Conservation (phyloP, 1,140 invertebrate species). For the Zaprionus lachaisei region DNA sequence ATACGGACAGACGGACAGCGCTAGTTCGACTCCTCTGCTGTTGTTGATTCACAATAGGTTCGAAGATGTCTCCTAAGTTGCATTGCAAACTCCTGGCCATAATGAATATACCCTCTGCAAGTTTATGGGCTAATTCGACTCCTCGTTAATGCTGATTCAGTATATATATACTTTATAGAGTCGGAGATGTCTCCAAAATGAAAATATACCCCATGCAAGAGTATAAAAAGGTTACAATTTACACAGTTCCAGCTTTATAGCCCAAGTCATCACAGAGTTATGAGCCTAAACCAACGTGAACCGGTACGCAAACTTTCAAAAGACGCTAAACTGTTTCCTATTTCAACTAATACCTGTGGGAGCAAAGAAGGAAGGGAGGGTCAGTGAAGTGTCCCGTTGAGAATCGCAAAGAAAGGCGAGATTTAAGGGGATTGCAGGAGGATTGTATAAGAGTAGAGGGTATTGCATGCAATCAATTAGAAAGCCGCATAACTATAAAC, state of each 20-base stretch:
- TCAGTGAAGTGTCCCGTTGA: background rate
- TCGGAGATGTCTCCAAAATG: too few relatives aligned
- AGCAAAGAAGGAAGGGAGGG: background rate
- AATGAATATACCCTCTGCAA: too few relatives aligned
- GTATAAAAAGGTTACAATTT: background rate
- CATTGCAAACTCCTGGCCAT: too few relatives aligned
- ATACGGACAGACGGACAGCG: too few relatives aligned
- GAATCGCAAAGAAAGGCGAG: background rate
- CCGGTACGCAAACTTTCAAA: conserved; percentile 8
- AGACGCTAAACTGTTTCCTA: background rate
- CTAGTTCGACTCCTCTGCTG: too few relatives aligned
- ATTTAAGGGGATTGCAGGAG: background rate
- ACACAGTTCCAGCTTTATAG: background rate
- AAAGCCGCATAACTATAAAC: background rate
- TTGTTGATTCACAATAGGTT: too few relatives aligned
- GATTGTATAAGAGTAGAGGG: background rate
- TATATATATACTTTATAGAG: too few relatives aligned
- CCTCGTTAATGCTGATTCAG: too few relatives aligned
- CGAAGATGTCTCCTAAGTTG: too few relatives aligned
- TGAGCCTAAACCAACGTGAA: conserved; percentile 2
- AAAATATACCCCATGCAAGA: too few relatives aligned
- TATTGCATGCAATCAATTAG: background rate
- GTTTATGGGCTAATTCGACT: too few relatives aligned
- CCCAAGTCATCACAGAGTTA: background rate
- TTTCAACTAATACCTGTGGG: too few relatives aligned